A percentile compares a stretch with the other conserved stretches of the same genome.
Conservation (phyloP, 2,113 vertebrate genomes). For the Pelvicachromis taeniatus region DNA sequence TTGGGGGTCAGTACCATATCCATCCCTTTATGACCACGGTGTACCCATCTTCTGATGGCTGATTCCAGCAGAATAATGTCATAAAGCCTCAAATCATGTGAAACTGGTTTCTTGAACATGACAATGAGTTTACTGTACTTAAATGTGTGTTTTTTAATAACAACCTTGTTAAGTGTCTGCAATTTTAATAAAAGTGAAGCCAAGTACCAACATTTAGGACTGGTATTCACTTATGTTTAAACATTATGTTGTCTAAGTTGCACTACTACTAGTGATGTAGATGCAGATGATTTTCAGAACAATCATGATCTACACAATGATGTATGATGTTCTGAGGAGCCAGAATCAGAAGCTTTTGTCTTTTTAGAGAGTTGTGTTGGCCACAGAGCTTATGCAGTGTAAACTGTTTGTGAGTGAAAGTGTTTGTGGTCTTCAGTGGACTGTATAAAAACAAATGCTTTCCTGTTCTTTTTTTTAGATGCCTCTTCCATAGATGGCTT, state of each 20-base stretch:
- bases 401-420: neutral
- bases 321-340: neutral
- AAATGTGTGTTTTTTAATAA: neutral
- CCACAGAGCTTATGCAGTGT: neutral
- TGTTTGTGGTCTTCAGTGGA: neutral
- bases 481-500: constrained; percentile 9
- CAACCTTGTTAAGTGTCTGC: neutral
- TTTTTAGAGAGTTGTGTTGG: constrained; percentile 26
- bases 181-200: neutral
- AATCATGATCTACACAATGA: too few relatives aligned
- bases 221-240: too few relatives aligned
- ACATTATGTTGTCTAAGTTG: too few relatives aligned
- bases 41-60: neutral
- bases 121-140: neutral
- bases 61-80: neutral
- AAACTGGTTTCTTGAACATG: neutral
- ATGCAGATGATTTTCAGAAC: too few relatives aligned
- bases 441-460: constrained; percentile 15
- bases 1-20: too few relatives aligned
- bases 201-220: neutral
- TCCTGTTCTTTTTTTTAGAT: neutral
- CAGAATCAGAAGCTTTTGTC: neutral
- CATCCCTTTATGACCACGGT: neutral
- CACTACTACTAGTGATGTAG: too few relatives aligned
- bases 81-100: neutral